phyloP scores from a whole-genome alignment of 2,888 invertebrate genomes.

The Ischnus inquisitorius region DNA sequence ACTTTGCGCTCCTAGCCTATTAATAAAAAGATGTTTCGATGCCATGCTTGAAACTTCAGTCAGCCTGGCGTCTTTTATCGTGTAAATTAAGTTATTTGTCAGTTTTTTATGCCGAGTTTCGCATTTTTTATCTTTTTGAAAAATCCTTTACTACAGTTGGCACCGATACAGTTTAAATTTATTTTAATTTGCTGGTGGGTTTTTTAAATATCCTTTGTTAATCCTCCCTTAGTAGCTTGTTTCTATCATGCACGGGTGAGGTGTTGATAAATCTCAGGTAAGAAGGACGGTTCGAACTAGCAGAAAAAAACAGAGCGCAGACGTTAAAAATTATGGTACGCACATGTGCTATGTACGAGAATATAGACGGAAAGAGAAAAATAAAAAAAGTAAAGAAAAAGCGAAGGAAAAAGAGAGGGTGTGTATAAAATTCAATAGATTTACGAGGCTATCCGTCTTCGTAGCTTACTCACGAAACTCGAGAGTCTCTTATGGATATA shows the following conservation, averaged over 20 bases:
- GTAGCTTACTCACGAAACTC: conserved; percentile 68
- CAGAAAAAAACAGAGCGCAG: neutral
- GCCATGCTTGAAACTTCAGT: too few species aligned
- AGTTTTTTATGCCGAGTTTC: too few species aligned
- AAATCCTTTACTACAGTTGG: too few species aligned
- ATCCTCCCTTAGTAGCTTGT: neutral
- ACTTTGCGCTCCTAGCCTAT: too few species aligned
- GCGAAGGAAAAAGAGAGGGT: conserved; percentile 57
- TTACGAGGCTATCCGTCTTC: conserved; percentile 82
- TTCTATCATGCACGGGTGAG: neutral
- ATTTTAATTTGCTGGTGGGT: neutral
- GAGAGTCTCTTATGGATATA: conserved; percentile 40
- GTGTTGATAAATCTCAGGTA: conserved; percentile 74
- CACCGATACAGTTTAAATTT: neutral
- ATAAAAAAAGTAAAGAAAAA: conserved; percentile 12
- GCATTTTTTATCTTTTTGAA: too few species aligned
- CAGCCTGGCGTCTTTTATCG: too few species aligned
- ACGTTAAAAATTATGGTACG: conserved; percentile 40
- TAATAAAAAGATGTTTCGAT: too few species aligned
- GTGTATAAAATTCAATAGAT: conserved; percentile 77
- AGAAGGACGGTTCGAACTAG: conserved; percentile 48
- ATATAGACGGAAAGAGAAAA: neutral
- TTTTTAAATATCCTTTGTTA: neutral
- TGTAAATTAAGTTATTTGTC: too few species aligned
- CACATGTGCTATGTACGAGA: conserved; percentile 25